These are phyloP conservation scores for Lepidiolamprologus cunningtoni DNA, from an alignment of 2,113 vertebrate genomes.

Conservation along the genomic window DNA sequence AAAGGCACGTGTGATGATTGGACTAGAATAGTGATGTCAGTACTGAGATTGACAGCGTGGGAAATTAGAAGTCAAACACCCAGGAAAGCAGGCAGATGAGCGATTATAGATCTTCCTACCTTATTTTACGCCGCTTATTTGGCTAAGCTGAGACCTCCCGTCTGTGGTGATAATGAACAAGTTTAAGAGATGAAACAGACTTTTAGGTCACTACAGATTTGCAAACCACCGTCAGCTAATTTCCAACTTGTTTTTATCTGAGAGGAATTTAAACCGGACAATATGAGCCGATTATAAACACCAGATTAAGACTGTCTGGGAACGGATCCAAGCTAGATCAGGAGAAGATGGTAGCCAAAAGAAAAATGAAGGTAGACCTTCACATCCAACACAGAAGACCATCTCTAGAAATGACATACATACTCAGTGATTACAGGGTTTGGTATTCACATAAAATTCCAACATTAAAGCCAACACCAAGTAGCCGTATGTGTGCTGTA, in stretches of 20 bases:
- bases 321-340: neutral
- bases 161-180: neutral
- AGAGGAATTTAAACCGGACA: neutral
- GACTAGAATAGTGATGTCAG: neutral
- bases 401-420: neutral
- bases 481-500: neutral
- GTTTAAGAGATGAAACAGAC: neutral
- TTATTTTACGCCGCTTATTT: neutral
- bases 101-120: neutral
- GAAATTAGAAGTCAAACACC: fast-evolving
- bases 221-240: neutral
- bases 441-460: neutral
- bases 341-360: neutral
- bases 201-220: neutral
- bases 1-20: fast-evolving
- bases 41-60: neutral
- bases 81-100: neutral
- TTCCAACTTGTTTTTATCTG: neutral
- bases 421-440: neutral
- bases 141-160: neutral
- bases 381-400: neutral
- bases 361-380: neutral
- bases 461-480: neutral
- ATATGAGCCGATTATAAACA: neutral
- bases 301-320: neutral